These are phyloP conservation scores for Encarsia formosa DNA, from an alignment of 2,888 invertebrate genomes.

Conservation along the genomic window DNA sequence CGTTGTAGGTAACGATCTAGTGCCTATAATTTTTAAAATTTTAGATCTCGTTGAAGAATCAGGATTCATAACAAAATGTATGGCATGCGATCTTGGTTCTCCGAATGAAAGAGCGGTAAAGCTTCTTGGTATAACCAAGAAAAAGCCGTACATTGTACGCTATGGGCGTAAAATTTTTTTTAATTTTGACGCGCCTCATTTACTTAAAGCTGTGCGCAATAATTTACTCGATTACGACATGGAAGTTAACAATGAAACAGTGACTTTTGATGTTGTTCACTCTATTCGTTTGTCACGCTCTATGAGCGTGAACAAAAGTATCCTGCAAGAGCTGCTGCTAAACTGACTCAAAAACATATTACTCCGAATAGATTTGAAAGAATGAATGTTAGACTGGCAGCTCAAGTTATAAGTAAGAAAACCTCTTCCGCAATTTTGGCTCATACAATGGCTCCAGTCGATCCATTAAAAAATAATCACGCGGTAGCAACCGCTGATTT, in stretches of 20 bases:
- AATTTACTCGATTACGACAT: neutral
- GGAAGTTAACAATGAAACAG: neutral
- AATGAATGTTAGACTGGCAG: constrained; percentile 31
- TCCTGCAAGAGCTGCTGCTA: constrained; percentile 29
- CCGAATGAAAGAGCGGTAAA: constrained; percentile 28
- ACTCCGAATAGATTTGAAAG: constrained; percentile 31
- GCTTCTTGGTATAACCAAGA: constrained; percentile 25
- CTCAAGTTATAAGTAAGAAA: constrained; percentile 34
- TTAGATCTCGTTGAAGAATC: constrained; percentile 18
- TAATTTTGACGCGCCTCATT: constrained; percentile 4
- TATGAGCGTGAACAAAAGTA: constrained; percentile 23
- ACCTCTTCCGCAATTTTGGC: constrained; percentile 29
- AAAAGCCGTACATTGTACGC: constrained; percentile 7
- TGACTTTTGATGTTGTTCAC: constrained; percentile 16
- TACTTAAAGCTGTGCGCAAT: constrained; percentile 5
- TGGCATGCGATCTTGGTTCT: constrained; percentile 31
- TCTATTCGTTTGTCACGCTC: constrained; percentile 27
- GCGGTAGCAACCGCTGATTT: constrained; percentile 30
- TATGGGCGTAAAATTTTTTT: constrained; percentile 2
- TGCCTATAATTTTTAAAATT: constrained; percentile 20
- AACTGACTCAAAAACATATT: constrained; percentile 31
- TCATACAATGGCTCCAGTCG: constrained; percentile 22
- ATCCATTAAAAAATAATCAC: constrained; percentile 16
- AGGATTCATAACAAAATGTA: constrained; percentile 26
- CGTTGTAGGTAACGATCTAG: constrained; percentile 15